A percentile compares a stretch with the other conserved stretches of the same genome.
These are phyloP conservation scores for Phenacoccus solenopsis DNA, from an alignment of 1,140 invertebrate genomes.

Conservation along the genomic window DNA sequence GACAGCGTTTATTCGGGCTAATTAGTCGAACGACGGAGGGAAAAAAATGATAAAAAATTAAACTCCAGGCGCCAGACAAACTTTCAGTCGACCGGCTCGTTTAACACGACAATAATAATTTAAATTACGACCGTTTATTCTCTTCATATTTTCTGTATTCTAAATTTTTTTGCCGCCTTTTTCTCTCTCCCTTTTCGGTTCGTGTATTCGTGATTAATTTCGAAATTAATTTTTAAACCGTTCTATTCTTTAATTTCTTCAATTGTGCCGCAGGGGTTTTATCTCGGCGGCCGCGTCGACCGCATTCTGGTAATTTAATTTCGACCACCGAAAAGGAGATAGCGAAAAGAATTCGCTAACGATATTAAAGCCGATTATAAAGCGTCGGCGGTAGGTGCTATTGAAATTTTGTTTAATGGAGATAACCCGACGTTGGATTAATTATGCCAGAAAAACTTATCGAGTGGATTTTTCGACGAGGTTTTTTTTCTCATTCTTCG, in stretches of 20 bases:
- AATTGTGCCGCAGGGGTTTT: background rate
- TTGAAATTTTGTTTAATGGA: background rate
- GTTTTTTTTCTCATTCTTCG: too few relatives aligned
- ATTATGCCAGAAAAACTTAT: background rate
- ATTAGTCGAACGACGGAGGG: too few relatives aligned
- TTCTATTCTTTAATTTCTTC: background rate
- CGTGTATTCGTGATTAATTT: background rate
- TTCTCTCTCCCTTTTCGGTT: background rate
- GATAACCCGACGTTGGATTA: background rate
- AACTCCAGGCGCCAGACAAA: background rate
- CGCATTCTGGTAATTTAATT: background rate
- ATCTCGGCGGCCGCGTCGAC: background rate
- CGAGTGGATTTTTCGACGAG: too few relatives aligned
- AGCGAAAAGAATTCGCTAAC: background rate
- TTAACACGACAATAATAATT: slow-evolving; percentile 3
- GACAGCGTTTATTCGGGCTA: slow-evolving; percentile 1
- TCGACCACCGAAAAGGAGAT: background rate
- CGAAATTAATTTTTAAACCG: background rate
- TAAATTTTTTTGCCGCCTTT: background rate
- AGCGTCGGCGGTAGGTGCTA: background rate
- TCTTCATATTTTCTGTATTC: background rate
- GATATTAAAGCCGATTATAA: too few relatives aligned
- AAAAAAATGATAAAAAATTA: background rate
- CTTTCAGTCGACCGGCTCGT: background rate
- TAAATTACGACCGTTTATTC: background rate